A percentile compares a stretch with the other conserved stretches of the same genome.
Evolutionary conservation across 2,888 invertebrate genomes (phyloP).

Genomic region (Agonopterix heracliana): DNA sequence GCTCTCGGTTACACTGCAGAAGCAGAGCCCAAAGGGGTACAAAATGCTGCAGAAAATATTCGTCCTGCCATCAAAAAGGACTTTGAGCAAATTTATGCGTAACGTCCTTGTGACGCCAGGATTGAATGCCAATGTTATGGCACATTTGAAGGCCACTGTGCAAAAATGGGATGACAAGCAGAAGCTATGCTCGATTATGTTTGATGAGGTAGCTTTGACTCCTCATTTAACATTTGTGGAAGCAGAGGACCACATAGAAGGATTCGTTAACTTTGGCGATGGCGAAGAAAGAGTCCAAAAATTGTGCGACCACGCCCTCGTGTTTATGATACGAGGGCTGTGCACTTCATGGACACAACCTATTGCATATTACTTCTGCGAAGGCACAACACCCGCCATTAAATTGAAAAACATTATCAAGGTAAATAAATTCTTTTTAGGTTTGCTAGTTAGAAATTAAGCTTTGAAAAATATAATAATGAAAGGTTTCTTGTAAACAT

Average conservation of each 20-base stretch:
- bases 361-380: slow-evolving; percentile 21
- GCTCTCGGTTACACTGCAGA: slow-evolving; percentile 2
- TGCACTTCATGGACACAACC: slow-evolving; percentile 14
- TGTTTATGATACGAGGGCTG: slow-evolving; percentile 22
- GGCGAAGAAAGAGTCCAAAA: slow-evolving; percentile 4
- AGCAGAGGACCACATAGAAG: slow-evolving; percentile 12
- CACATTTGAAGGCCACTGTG: too few relatives aligned
- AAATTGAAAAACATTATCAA: slow-evolving; percentile 15
- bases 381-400: slow-evolving; percentile 17
- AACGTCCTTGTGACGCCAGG: background rate
- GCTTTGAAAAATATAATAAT: background rate
- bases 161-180: slow-evolving; percentile 5
- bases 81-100: slow-evolving; percentile 1
- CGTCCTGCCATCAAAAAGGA: slow-evolving; percentile 7
- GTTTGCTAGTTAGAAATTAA: background rate
- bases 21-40: slow-evolving; percentile 10
- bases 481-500: background rate
- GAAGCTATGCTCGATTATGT: slow-evolving; percentile 18
- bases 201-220: slow-evolving; percentile 20
- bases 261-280: slow-evolving; percentile 9
- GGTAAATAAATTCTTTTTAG: too few relatives aligned
- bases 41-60: slow-evolving; percentile 3
- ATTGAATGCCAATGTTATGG: too few relatives aligned
- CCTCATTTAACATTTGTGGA: slow-evolving; percentile 15
- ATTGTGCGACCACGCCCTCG: slow-evolving; percentile 18